Percentiles rank a stretch among this genome's conserved stretches.
phyloP scores from a whole-genome alignment of 2,113 vertebrate species.

The Peromyscus maniculatus region DNA sequence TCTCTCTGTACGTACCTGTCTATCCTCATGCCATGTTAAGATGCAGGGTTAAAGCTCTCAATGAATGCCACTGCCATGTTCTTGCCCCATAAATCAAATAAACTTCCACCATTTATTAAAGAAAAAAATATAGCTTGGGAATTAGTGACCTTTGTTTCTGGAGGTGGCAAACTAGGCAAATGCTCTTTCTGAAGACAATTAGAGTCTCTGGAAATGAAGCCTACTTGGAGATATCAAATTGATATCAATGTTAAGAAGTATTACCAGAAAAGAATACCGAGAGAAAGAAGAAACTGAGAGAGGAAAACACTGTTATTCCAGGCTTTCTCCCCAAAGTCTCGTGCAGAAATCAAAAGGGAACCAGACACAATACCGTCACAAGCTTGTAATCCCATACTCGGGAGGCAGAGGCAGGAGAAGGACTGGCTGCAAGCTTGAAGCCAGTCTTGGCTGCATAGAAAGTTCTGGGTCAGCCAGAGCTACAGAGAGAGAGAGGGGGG shows the following conservation, averaged over 20 bases:
- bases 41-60: not conserved
- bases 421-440: not conserved
- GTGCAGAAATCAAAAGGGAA: not conserved
- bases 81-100: too few species aligned
- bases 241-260: not conserved
- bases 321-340: not conserved
- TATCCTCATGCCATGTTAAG: not conserved
- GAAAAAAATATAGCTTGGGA: not conserved
- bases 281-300: not conserved
- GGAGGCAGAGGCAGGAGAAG: not conserved
- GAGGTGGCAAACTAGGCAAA: not conserved
- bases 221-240: not conserved
- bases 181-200: not conserved
- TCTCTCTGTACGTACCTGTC: not conserved
- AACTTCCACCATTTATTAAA: not conserved
- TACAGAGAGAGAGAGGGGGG: not conserved
- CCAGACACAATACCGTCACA: too few species aligned
- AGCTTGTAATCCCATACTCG: not conserved
- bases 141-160: not conserved
- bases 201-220: slow-evolving; percentile 7
- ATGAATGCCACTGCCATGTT: not conserved
- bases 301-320: not conserved
- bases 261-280: not conserved
- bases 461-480: not conserved
- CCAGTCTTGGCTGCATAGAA: not conserved